Evolutionary conservation across 2,113 vertebrate genomes (phyloP).

Genomic region (Onychostoma macrolepis): DNA sequence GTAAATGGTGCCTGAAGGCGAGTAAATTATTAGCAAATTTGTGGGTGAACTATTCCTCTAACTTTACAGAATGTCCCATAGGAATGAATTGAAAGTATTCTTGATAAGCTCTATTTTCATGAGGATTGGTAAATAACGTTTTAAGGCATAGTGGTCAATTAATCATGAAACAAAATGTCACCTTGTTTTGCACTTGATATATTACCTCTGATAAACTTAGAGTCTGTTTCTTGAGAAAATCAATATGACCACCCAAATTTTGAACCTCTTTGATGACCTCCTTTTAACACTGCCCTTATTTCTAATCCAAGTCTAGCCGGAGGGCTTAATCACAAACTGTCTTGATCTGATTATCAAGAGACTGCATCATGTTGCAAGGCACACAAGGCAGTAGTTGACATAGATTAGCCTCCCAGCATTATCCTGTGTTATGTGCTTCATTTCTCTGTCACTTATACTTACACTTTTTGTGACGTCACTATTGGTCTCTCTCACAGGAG

Average conservation of each 20-base stretch:
- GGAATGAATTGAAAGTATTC: background rate
- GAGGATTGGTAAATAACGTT: background rate
- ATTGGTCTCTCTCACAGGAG: slow-evolving; percentile 78
- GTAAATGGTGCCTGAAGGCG: too few relatives aligned
- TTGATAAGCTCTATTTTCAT: background rate
- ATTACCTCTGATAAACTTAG: background rate
- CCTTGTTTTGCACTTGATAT: background rate
- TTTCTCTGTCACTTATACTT: background rate
- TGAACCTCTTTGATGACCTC: background rate
- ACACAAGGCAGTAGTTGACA: slow-evolving; percentile 30
- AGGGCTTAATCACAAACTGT: slow-evolving; percentile 32
- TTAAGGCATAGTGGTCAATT: background rate
- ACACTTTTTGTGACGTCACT: background rate
- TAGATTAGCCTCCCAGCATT: slow-evolving; percentile 7
- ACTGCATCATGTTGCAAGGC: background rate
- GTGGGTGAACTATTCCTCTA: background rate
- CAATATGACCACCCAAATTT: background rate
- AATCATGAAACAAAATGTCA: background rate
- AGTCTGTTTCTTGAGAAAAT: slow-evolving; percentile 5
- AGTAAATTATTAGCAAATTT: too few relatives aligned
- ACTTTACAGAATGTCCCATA: background rate
- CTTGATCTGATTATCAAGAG: slow-evolving; percentile 29
- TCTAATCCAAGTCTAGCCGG: slow-evolving; percentile 15
- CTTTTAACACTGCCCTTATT: slow-evolving; percentile 31
- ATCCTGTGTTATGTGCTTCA: background rate